These are phyloP conservation scores for Tipula vernalis DNA, from an alignment of 2,888 invertebrate genomes.

Conservation along the genomic window DNA sequence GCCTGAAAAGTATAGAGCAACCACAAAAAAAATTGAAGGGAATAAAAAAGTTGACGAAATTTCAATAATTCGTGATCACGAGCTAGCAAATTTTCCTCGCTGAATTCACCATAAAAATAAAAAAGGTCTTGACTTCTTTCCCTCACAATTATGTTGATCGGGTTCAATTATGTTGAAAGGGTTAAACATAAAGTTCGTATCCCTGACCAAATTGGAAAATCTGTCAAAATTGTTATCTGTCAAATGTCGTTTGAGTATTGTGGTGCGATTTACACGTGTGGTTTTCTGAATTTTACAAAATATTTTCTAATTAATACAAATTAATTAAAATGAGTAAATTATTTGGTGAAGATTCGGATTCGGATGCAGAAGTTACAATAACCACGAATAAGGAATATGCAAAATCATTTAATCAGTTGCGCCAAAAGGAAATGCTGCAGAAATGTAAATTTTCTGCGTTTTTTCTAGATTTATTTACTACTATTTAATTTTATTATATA, in stretches of 20 bases:
- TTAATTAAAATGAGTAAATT: slow-evolving; percentile 30
- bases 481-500: background rate
- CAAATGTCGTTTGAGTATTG: background rate
- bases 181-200: no score
- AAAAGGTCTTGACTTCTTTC: no score
- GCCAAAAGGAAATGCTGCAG: slow-evolving; percentile 75
- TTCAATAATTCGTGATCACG: no score
- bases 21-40: no score
- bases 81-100: no score
- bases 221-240: background rate
- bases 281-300: background rate
- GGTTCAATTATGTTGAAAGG: no score
- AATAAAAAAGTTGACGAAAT: no score
- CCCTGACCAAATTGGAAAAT: background rate
- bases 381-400: slow-evolving; percentile 71
- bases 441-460: slow-evolving; percentile 44
- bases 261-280: background rate
- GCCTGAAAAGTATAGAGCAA: no score
- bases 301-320: background rate
- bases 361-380: slow-evolving; percentile 40
- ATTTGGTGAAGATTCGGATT: slow-evolving; percentile 42
- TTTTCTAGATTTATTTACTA: background rate
- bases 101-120: no score
- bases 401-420: slow-evolving; percentile 67
- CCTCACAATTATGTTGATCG: no score